Base-by-base conservation (phyloP, 2,888 invertebrate species). In the Ophioninae sp. region DNA sequence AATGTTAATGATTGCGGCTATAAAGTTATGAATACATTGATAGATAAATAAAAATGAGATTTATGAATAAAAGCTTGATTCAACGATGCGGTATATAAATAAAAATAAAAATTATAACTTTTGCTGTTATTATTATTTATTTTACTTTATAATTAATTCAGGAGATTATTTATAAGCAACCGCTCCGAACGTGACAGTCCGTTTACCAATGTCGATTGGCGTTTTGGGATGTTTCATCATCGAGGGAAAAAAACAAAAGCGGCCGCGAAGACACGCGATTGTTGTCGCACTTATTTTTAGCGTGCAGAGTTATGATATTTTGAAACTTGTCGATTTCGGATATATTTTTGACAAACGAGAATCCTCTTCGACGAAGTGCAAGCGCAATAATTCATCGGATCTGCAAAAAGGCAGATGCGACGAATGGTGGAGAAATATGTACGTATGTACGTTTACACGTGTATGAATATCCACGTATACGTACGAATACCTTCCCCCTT, bases 301-400 rank as follows among this genome's bases (percentile, higher is more conserved):
- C 30, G 8, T 20, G 59, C 0, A 37, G 73, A 59, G 30, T 81
- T 20, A 17, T 37, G 50, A 56, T 23, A 69, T 81, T 73, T 68
- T 61, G 62, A 64, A 65, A 68, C 61, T 62, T 77, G 75, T 79
- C 81, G 73, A 67, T 77, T 61, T 77, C 68, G 37, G 21, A 13
- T 68, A 57, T 41, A 84, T 82, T 82, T 82, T 65, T 67, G 79
- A 81, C 73, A 77, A 73, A 68, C 72, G 75, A 70, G 82, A 80
- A 83, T 80, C 85, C 85, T 59, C 67, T 79, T 84, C 76, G 79
- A 84, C 82, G 73, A 67, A 82, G 81, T 65, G 89, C 88, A 88
- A 89, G 87, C 90, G 88, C 87, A 74, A 92, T 92, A 91, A 92
- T 91, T 92, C 90, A 91, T 89, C 89, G 91, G 92, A 91, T 92